phyloP scores from a whole-genome alignment of 2,888 invertebrate genomes.

The Orthosia gothica region DNA sequence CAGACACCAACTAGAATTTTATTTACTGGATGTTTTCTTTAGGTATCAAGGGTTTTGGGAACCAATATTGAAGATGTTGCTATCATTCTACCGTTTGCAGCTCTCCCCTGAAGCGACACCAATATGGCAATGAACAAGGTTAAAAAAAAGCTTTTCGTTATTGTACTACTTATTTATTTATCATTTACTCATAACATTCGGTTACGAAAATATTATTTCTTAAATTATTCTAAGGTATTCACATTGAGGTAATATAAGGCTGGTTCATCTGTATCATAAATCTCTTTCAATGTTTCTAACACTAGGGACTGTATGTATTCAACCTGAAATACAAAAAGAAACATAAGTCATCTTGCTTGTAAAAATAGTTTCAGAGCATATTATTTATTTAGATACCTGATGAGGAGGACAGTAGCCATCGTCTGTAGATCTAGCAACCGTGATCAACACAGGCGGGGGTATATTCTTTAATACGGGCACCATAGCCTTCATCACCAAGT shows the following conservation, averaged over 20 bases:
- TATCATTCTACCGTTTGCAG: not conserved
- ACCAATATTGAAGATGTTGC: not conserved
- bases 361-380: not conserved
- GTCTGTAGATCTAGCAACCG: conserved; percentile 96
- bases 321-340: conserved; percentile 90
- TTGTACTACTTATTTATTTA: conserved; percentile 21
- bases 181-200: not conserved
- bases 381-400: conserved; percentile 84
- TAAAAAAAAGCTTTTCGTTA: conserved; percentile 9
- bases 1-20: not conserved
- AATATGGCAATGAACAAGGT: not conserved
- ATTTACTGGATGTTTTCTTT: not conserved
- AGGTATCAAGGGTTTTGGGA: not conserved
- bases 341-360: not conserved
- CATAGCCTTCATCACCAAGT: conserved; percentile 92
- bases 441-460: conserved; percentile 93
- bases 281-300: conserved; percentile 90
- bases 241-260: conserved; percentile 86
- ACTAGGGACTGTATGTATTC: conserved; percentile 94
- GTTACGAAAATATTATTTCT: not conserved
- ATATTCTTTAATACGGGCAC: conserved; percentile 91
- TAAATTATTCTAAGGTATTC: conserved; percentile 66
- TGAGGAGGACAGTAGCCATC: conserved; percentile 97
- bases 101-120: not conserved
- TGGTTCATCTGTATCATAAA: conserved; percentile 90